phyloP scores from a whole-genome alignment of 2,113 vertebrate genomes.

The Okapia johnstoni region DNA sequence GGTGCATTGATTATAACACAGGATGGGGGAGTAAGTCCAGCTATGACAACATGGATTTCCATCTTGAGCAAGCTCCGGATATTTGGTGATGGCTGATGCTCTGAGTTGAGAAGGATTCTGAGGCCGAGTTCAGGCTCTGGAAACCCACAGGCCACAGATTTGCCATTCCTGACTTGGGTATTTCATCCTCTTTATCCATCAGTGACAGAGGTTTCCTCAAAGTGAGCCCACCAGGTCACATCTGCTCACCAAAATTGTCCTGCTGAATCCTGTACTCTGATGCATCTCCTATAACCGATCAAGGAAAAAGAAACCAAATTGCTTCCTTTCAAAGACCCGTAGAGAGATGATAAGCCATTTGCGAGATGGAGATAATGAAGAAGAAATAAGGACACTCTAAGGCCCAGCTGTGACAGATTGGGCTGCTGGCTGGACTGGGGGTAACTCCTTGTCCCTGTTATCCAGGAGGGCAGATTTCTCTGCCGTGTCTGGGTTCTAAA shows the following conservation, averaged over 20 bases:
- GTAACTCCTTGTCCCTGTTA: neutral
- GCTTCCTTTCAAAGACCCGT: conserved; percentile 1
- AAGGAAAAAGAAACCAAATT: conserved; percentile 16
- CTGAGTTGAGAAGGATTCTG: conserved; percentile 34
- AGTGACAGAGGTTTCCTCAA: conserved; percentile 1
- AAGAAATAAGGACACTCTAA: neutral
- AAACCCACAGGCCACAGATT: neutral
- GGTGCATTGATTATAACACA: neutral
- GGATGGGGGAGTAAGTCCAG: neutral
- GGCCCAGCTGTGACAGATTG: neutral
- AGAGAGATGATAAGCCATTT: neutral
- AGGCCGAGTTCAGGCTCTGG: neutral
- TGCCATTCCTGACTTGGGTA: neutral
- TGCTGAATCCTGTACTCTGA: neutral
- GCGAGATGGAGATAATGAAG: neutral
- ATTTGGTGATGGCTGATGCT: neutral
- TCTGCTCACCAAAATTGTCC: conserved; percentile 25
- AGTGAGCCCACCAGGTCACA: neutral
- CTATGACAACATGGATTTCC: neutral
- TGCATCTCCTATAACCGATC: neutral
- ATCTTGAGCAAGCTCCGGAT: neutral
- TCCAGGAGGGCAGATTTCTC: neutral
- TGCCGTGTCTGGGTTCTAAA: neutral
- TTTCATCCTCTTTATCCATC: neutral
- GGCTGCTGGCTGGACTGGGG: neutral